These are phyloP conservation scores for Ceratoteleas bidentatus DNA, from an alignment of 1,140 invertebrate genomes.

Conservation along the genomic window DNA sequence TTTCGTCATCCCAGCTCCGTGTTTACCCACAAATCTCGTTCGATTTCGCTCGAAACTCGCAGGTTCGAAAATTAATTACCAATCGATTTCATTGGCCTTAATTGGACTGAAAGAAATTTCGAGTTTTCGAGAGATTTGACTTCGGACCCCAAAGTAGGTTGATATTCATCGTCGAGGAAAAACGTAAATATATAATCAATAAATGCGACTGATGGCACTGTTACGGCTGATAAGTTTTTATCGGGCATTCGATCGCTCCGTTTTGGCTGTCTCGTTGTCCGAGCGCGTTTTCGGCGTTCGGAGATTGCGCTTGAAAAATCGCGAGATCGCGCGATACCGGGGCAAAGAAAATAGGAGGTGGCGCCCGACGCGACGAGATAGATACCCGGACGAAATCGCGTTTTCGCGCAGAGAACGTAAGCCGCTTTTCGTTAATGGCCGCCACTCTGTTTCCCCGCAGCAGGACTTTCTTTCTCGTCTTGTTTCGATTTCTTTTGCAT, in stretches of 20 bases:
- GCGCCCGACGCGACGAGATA: conserved; percentile 14
- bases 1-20: not conserved
- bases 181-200: conserved; percentile 53
- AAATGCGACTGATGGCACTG: conserved; percentile 30
- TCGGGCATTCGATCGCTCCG: conserved; percentile 38
- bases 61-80: conserved; percentile 10
- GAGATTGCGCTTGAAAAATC: conserved; percentile 43
- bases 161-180: conserved; percentile 11
- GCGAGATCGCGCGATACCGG: conserved; percentile 36
- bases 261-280: conserved; percentile 9
- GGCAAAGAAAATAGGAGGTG: conserved; percentile 43
- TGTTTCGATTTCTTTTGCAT: conserved; percentile 39
- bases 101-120: conserved; percentile 19
- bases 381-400: conserved; percentile 40
- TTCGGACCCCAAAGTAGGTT: not conserved
- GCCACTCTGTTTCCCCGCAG: conserved; percentile 36
- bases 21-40: not conserved
- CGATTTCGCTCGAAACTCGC: not conserved
- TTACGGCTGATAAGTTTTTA: conserved; percentile 41
- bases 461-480: conserved; percentile 18
- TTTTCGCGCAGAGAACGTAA: conserved; percentile 43
- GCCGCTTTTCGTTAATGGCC: conserved; percentile 50
- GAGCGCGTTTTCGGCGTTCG: not conserved
- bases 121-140: not conserved
- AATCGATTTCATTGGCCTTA: conserved; percentile 6